Percentiles rank a stretch among this genome's conserved stretches.
phyloP scores from a whole-genome alignment of 2,113 vertebrate genomes.

The Alligator mississippiensis region DNA sequence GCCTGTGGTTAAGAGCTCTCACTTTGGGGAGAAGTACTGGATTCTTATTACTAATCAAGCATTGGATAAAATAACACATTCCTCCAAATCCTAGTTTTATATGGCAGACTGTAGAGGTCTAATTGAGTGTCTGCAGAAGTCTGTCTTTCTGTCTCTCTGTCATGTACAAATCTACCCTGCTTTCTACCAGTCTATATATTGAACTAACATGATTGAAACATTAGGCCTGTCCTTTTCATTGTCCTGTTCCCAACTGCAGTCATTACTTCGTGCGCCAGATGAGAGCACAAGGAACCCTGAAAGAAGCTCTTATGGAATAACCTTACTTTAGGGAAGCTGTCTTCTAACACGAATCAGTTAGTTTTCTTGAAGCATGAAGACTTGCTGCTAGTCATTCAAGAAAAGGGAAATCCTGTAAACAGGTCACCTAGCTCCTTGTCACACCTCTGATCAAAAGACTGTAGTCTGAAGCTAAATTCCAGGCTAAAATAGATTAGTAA shows the following conservation, averaged over 20 bases:
- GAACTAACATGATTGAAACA: too few relatives aligned
- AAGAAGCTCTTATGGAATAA: not conserved
- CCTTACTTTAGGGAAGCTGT: not conserved
- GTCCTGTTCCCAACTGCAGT: not conserved
- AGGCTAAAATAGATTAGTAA: not conserved
- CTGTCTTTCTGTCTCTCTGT: too few relatives aligned
- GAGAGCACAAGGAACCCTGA: not conserved
- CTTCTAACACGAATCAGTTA: accelerated
- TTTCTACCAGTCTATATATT: too few relatives aligned
- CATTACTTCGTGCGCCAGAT: not conserved
- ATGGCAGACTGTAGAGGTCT: too few relatives aligned
- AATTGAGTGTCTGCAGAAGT: too few relatives aligned
- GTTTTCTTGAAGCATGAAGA: not conserved
- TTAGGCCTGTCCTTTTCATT: too few relatives aligned
- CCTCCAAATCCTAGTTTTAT: not conserved
- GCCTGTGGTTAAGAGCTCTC: not conserved
- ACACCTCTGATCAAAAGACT: accelerated
- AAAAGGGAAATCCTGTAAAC: not conserved
- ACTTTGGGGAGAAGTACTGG: not conserved
- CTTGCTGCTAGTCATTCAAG: not conserved
- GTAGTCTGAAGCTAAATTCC: not conserved
- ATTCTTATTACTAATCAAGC: not conserved
- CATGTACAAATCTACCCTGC: too few relatives aligned
- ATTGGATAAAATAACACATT: not conserved
- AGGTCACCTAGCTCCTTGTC: constrained; percentile 10